phyloP scores from a whole-genome alignment of 2,888 invertebrate genomes.

The Galerucella nymphaeae region DNA sequence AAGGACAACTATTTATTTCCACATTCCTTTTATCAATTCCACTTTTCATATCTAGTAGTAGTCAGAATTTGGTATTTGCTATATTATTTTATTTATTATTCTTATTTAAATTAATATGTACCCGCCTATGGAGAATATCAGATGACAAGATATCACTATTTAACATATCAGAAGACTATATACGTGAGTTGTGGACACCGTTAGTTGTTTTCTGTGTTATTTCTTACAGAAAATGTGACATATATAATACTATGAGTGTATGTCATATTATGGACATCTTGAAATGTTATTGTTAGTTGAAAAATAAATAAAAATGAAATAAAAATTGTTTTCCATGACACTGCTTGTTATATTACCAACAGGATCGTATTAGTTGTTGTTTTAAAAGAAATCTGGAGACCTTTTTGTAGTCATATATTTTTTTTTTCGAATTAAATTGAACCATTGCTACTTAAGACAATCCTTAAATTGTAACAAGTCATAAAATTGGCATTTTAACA shows the following conservation, averaged over 20 bases:
- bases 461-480: not conserved
- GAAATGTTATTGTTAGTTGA: not conserved
- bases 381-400: no score
- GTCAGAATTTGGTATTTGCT: no score
- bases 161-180: slow-evolving; percentile 8
- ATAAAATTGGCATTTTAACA: not conserved
- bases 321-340: not conserved
- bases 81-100: no score
- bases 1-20: no score
- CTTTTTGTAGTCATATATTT: no score
- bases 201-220: slow-evolving; percentile 1
- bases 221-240: slow-evolving; percentile 3
- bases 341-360: no score
- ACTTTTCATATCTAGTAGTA: no score
- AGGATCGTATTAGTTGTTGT: no score
- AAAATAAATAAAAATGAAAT: not conserved
- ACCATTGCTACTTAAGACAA: no score
- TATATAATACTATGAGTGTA: not conserved
- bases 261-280: not conserved
- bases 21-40: no score
- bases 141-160: slow-evolving; percentile 7
- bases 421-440: no score
- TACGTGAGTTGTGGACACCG: slow-evolving; percentile 1
- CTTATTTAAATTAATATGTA: no score
- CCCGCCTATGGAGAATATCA: slow-evolving; percentile 10